phyloP scores from a whole-genome alignment of 2,113 vertebrate genomes.

The Eleginops maclovinus region DNA sequence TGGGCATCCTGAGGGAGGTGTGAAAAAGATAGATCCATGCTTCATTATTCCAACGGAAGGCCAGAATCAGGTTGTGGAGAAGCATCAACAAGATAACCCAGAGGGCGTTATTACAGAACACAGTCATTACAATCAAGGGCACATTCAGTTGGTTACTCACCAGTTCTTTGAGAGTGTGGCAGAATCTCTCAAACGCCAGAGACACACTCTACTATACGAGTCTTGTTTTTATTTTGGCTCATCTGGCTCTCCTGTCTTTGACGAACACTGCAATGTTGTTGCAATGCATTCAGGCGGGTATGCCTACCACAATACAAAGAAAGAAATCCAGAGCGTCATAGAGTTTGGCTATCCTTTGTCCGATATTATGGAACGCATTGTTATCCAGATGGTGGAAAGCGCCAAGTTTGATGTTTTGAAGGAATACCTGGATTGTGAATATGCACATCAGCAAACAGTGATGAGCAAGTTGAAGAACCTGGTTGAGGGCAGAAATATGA shows the following conservation, averaged over 20 bases:
- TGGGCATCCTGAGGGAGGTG: conserved; percentile 59
- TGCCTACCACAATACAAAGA: rapidly evolving
- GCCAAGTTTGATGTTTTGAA: conserved; percentile 18
- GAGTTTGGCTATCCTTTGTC: conserved; percentile 42
- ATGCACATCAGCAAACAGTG: not conserved
- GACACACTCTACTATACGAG: not conserved
- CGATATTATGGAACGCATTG: not conserved
- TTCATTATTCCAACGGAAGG: conserved; percentile 37
- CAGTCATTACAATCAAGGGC: rapidly evolving
- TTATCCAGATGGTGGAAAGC: conserved; percentile 28
- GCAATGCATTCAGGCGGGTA: conserved; percentile 58
- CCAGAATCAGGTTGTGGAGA: not conserved
- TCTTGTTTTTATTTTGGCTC: conserved; percentile 28
- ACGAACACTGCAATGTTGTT: conserved; percentile 30
- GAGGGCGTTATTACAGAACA: rapidly evolving
- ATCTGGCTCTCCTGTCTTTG: conserved; percentile 66
- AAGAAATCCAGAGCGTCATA: not conserved
- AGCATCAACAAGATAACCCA: not conserved
- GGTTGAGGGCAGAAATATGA: conserved; percentile 10
- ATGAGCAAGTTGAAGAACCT: conserved; percentile 13
- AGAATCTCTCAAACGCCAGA: rapidly evolving
- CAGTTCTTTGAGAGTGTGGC: not conserved
- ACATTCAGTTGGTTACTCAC: rapidly evolving
- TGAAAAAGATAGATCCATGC: conserved; percentile 66
- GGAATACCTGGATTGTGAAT: not conserved